phyloP scores from a whole-genome alignment of 1,140 invertebrate species.

The Bursaphelenchus mucronatus region DNA sequence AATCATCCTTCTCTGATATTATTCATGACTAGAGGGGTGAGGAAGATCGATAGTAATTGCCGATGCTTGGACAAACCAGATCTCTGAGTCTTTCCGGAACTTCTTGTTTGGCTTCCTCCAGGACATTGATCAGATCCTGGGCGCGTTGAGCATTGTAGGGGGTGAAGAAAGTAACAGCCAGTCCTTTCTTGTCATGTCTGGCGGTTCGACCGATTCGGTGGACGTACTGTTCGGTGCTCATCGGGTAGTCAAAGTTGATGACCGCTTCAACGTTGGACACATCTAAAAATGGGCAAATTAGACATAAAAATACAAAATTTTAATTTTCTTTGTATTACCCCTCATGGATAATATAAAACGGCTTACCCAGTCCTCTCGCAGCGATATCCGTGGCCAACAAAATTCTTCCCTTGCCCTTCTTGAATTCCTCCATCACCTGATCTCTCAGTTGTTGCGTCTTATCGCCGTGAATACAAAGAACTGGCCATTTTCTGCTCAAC shows the following conservation, averaged over 20 bases:
- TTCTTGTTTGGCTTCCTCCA: no score
- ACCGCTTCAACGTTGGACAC: slow-evolving; percentile 95
- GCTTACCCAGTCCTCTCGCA: slow-evolving; percentile 85
- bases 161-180: no score
- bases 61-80: no score
- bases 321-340: no score
- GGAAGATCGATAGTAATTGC: no score
- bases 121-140: no score
- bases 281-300: slow-evolving; percentile 67
- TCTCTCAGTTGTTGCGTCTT: slow-evolving; percentile 96
- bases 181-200: slow-evolving; percentile 3
- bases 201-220: slow-evolving; percentile 92
- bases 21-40: no score
- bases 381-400: slow-evolving; percentile 97
- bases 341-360: no score
- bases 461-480: slow-evolving; percentile 92
- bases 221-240: slow-evolving; percentile 97
- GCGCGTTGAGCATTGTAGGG: no score
- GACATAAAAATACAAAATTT: no score
- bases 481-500: slow-evolving; percentile 81
- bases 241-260: slow-evolving; percentile 98
- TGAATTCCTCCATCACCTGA: slow-evolving; percentile 72
- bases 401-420: slow-evolving; percentile 75
- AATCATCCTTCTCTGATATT: no score
- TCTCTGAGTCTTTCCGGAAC: no score